Evolutionary conservation across 2,888 invertebrate species (phyloP), one percentile per base, ranked within the genome.

Genomic region (Sarcophaga subvicina): DNA sequence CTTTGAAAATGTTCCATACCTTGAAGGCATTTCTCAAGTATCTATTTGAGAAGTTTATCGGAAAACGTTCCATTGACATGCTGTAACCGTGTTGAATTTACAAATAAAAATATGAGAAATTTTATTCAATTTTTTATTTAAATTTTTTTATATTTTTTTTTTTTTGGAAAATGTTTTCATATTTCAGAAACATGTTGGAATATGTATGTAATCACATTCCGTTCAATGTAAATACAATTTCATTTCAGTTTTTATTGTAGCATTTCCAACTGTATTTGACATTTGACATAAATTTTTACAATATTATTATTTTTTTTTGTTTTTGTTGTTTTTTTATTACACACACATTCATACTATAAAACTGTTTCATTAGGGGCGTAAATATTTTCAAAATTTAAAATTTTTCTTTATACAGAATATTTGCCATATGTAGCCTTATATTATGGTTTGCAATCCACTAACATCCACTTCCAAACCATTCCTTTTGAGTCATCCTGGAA

Each of bases 261-360:
- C 22, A 45, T 49, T 17, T 71, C 14, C 64, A 54, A 71, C 63
- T 71, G 79, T 64, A 71, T 79, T 79, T 79, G 79, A 71, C 79
- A 71, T 71, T 71, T 79, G 79, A 79, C 79, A 79, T 64, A 37
- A 54, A 54, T 63, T 69, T 70, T 62, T 54, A 71, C 27, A 54
- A 54, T 37, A 71, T 54, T 12, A 54, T 12, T 17, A 54, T 54
- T 54, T 10, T 54, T 54, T 54, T 1, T 14, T 54, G 1, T 14
- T 49, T 1, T 12, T 14, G 10, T 14, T 49, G 10, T 49, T 49
- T 17, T 17, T 54, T 54, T 54, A 54, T 54, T 4, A 54, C 17
- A 14, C 54, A 14, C 54, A 54, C 54, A 4, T 37, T 37, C 8
- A 37, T 37, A 37, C 8, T 37, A 10, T 37, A 37, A 10, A 2